These are phyloP conservation scores for Thymelicus lineola DNA, from an alignment of 2,888 invertebrate genomes.

Conservation along the genomic window DNA sequence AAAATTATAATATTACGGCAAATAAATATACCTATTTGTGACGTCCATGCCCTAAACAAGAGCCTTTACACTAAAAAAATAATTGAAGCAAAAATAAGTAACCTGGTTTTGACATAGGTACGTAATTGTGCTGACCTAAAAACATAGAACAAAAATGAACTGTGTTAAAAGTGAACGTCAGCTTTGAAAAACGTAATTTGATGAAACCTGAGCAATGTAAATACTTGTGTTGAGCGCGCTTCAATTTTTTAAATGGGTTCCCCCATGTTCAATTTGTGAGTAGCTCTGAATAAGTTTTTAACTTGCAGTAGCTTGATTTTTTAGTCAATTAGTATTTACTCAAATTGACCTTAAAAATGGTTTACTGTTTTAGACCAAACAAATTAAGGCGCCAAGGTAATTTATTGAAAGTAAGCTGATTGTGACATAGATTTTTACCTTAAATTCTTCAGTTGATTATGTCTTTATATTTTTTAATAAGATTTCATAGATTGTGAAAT, in stretches of 20 bases:
- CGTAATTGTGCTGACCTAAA: conserved; percentile 32
- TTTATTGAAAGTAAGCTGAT: background rate
- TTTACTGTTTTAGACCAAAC: background rate
- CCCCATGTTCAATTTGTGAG: conserved; percentile 25
- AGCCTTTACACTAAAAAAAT: conserved; percentile 6
- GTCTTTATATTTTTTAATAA: too few species aligned
- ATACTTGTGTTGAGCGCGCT: conserved; percentile 38
- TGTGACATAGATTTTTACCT: too few species aligned
- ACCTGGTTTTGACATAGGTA: conserved; percentile 27
- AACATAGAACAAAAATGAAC: conserved; percentile 33
- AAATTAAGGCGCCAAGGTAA: background rate
- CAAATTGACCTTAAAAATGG: too few species aligned
- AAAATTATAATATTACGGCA: too few species aligned
- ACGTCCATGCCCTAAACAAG: background rate
- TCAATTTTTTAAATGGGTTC: conserved; percentile 31
- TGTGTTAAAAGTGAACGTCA: conserved; percentile 35
- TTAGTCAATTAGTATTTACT: conserved; percentile 3
- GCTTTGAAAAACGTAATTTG: conserved; percentile 37
- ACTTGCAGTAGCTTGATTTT: background rate
- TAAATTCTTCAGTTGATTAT: too few species aligned
- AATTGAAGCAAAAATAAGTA: conserved; percentile 32
- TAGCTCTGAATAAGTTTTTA: conserved; percentile 15
- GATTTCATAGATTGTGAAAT: too few species aligned
- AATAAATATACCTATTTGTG: background rate
- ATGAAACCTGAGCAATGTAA: conserved; percentile 34